These are phyloP conservation scores for Ceyx melanurus DNA, from an alignment of 2,113 vertebrate genomes.

Conservation along the genomic window DNA sequence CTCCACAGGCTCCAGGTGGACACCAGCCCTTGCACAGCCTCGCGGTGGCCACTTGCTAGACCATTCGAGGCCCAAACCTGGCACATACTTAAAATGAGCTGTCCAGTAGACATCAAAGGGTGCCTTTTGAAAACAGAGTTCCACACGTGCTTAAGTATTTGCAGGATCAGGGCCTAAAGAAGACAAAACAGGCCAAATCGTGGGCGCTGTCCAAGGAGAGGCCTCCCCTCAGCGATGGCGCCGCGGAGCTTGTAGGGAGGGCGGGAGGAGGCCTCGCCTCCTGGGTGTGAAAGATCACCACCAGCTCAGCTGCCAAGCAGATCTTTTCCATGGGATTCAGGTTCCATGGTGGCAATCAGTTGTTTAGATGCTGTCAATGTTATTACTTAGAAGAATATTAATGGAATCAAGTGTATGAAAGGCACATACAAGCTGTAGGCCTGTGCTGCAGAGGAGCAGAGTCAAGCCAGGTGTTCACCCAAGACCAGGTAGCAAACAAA, in stretches of 20 bases:
- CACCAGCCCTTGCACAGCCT: background rate
- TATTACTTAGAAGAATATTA: background rate
- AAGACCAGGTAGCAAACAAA: background rate
- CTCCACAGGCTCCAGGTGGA: background rate
- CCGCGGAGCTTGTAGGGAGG: background rate
- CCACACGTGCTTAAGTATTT: slow-evolving; percentile 16
- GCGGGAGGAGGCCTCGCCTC: background rate
- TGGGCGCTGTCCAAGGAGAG: background rate
- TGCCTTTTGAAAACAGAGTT: slow-evolving; percentile 3
- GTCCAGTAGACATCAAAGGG: slow-evolving; percentile 30
- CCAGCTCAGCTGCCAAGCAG: background rate
- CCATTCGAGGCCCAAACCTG: background rate
- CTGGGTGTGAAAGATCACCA: background rate
- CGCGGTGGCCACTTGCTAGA: background rate
- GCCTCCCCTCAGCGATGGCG: background rate
- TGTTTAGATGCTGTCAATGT: background rate
- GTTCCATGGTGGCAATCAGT: background rate
- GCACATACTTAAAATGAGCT: slow-evolving; percentile 13
- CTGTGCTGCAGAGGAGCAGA: background rate
- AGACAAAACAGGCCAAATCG: background rate
- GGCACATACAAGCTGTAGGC: background rate
- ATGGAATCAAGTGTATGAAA: background rate
- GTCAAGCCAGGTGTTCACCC: background rate
- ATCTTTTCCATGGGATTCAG: background rate
- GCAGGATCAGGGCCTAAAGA: background rate